These are phyloP conservation scores for Bembecia ichneumoniformis DNA, from an alignment of 2,888 invertebrate genomes.

Conservation along the genomic window DNA sequence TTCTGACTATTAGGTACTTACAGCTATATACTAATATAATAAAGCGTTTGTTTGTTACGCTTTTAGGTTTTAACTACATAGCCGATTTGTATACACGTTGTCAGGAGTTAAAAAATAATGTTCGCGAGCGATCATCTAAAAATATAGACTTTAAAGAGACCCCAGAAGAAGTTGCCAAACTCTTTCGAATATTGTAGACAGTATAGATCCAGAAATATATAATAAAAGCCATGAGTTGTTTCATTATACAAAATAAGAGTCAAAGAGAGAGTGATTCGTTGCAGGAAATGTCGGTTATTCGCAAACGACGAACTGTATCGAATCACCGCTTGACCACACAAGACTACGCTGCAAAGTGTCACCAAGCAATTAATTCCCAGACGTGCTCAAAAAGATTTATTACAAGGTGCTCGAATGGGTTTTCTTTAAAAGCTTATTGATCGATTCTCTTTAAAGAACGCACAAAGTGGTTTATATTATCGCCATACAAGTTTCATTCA, in stretches of 20 bases:
- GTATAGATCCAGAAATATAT: too few species aligned
- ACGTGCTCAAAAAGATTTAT: constrained; percentile 61
- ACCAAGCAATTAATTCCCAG: constrained; percentile 48
- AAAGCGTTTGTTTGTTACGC: too few species aligned
- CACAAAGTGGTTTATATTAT: constrained; percentile 8
- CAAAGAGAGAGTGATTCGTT: background rate
- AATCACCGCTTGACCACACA: constrained; percentile 42
- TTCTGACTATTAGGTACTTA: too few species aligned
- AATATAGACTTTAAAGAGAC: too few species aligned
- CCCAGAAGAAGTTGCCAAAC: too few species aligned
- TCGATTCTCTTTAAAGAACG: constrained; percentile 16
- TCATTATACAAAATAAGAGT: background rate
- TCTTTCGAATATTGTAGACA: too few species aligned
- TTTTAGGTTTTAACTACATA: too few species aligned
- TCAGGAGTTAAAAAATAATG: too few species aligned
- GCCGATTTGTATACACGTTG: too few species aligned
- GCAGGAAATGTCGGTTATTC: constrained; percentile 19
- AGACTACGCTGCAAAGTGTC: constrained; percentile 27
- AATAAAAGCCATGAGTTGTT: too few species aligned
- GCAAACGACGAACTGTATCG: constrained; percentile 26
- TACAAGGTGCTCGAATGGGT: constrained; percentile 47
- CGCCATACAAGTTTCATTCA: constrained; percentile 7
- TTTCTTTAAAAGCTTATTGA: constrained; percentile 26
- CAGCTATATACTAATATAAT: too few species aligned
- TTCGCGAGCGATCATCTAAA: too few species aligned